These are phyloP conservation scores for Aurelia aurita complex sp. Pacific DNA, from an alignment of 30 jellyfish, hydroid and myxozoan genomes.

Conservation along the genomic window DNA sequence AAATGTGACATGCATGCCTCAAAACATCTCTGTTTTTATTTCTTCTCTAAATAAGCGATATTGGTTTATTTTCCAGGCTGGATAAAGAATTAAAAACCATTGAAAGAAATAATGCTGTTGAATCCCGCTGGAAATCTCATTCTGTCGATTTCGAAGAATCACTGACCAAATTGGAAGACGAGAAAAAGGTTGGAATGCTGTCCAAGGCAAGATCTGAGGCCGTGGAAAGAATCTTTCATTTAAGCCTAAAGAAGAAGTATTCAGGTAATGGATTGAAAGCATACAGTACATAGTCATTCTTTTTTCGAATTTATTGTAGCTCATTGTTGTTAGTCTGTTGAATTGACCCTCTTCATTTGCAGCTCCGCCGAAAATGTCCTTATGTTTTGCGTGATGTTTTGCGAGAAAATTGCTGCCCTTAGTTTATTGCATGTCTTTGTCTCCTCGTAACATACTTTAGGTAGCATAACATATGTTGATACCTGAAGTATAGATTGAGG, in stretches of 20 bases:
- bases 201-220: slow-evolving; percentile 35
- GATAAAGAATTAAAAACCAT: slow-evolving; percentile 5
- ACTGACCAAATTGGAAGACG: neutral
- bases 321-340: neutral
- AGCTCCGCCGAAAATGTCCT: neutral
- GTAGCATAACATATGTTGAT: too few relatives aligned
- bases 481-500: too few relatives aligned
- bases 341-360: neutral
- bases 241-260: slow-evolving; percentile 18
- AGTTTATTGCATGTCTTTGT: too few relatives aligned
- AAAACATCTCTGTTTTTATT: too few relatives aligned
- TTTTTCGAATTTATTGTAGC: too few relatives aligned
- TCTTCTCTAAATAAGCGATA: neutral
- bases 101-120: neutral
- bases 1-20: too few relatives aligned
- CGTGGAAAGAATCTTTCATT: slow-evolving; percentile 31
- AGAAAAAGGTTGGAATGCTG: slow-evolving; percentile 18
- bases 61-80: slow-evolving; percentile 3
- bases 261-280: slow-evolving; percentile 4
- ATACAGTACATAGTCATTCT: neutral
- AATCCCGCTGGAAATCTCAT: slow-evolving; percentile 7
- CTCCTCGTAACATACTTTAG: too few relatives aligned
- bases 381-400: neutral
- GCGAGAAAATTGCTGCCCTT: too few relatives aligned
- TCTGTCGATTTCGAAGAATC: neutral